Evolutionary conservation across 2,888 invertebrate genomes (phyloP).

Genomic region (Archips crataeganus): DNA sequence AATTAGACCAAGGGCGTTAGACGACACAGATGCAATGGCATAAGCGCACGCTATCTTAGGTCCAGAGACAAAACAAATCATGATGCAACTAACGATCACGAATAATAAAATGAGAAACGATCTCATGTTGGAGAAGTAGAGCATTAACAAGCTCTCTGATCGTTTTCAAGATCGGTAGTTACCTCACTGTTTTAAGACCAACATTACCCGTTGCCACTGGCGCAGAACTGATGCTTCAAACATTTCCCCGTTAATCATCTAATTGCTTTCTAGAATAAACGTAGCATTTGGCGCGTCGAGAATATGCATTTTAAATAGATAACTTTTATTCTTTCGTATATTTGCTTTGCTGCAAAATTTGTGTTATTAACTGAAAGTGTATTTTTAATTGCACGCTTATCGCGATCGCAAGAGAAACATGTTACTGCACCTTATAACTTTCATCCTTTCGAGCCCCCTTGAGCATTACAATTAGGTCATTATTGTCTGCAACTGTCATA

Average conservation of each 20-base stretch:
- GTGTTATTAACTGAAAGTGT: slow-evolving; percentile 23
- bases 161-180: slow-evolving; percentile 27
- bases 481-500: slow-evolving; percentile 48
- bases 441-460: slow-evolving; percentile 33
- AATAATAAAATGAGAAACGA: neutral
- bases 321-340: neutral
- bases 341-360: neutral
- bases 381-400: slow-evolving; percentile 15
- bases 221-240: slow-evolving; percentile 22
- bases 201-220: slow-evolving; percentile 24
- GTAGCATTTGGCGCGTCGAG: neutral
- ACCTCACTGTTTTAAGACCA: slow-evolving; percentile 18
- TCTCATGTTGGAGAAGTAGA: slow-evolving; percentile 7
- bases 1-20: slow-evolving; percentile 39
- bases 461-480: slow-evolving; percentile 33
- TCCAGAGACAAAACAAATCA: neutral
- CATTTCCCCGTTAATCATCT: slow-evolving; percentile 16
- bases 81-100: slow-evolving; percentile 7
- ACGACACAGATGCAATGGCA: slow-evolving; percentile 16
- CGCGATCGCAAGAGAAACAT: slow-evolving; percentile 16
- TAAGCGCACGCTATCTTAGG: slow-evolving; percentile 15
- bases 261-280: neutral
- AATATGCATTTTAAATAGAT: neutral
- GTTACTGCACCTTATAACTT: slow-evolving; percentile 34
- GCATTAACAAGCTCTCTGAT: slow-evolving; percentile 13